Conservation (phyloP, 2,888 invertebrate species). For the Dasysyrphus albostriatus region DNA sequence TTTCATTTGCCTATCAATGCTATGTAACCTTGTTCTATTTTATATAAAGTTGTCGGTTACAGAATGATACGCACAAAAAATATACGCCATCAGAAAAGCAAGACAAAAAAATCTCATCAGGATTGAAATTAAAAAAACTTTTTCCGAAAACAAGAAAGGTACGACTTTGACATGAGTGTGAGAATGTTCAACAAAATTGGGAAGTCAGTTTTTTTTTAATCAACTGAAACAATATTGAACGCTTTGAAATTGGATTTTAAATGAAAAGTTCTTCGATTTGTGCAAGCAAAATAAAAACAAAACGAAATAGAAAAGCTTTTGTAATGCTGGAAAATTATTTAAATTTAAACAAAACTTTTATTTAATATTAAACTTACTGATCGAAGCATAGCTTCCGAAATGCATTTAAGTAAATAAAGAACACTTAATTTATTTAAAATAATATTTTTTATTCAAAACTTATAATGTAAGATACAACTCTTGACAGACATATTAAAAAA, state of each 20-base stretch:
- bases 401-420: too few species aligned
- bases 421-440: too few species aligned
- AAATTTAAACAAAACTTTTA: too few species aligned
- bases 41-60: constrained; percentile 41
- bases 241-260: constrained; percentile 68
- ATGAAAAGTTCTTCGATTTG: constrained; percentile 24
- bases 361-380: too few species aligned
- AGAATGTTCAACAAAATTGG: constrained; percentile 16
- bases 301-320: background rate
- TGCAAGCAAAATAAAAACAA: background rate
- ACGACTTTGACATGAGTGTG: constrained; percentile 37
- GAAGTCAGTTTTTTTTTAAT: constrained; percentile 63
- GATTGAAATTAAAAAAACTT: constrained; percentile 40
- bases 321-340: background rate
- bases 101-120: constrained; percentile 29
- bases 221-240: constrained; percentile 71
- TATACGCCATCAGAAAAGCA: constrained; percentile 7
- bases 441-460: too few species aligned
- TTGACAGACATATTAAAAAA: background rate
- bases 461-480: background rate
- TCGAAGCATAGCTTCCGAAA: too few species aligned
- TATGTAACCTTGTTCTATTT: constrained; percentile 29
- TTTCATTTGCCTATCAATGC: constrained; percentile 62
- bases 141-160: too few species aligned
- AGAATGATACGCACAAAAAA: constrained; percentile 37